Evolutionary conservation across 2,888 invertebrate genomes (phyloP).

Genomic region (Limnephilus marmoratus): DNA sequence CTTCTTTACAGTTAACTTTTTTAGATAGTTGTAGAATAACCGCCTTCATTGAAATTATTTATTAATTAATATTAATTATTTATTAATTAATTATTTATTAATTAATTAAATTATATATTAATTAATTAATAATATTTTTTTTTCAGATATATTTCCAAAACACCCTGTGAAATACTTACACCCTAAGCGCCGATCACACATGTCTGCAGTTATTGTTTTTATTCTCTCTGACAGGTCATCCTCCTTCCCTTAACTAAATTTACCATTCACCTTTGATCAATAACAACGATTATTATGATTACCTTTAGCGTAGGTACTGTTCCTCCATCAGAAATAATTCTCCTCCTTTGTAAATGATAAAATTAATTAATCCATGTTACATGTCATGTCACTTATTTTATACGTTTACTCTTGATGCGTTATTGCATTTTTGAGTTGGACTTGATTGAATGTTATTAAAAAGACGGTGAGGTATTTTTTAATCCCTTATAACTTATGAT

Average conservation of each 20-base stretch:
- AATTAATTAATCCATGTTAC: constrained; percentile 10
- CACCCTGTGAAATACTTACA: constrained; percentile 26
- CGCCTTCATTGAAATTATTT: too few species aligned
- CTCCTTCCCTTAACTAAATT: neutral
- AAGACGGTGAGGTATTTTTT: neutral
- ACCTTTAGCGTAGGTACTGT: neutral
- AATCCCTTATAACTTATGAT: neutral
- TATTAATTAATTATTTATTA: too few species aligned
- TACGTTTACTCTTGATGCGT: neutral
- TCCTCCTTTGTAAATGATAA: neutral
- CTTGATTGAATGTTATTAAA: neutral
- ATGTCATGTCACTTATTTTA: neutral
- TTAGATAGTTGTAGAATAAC: too few species aligned
- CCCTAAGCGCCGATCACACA: constrained; percentile 36
- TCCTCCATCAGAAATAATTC: neutral
- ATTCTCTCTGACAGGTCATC: constrained; percentile 57
- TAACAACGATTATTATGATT: constrained; percentile 16
- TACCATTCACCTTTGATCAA: constrained; percentile 34
- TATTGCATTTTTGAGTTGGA: neutral
- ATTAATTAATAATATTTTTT: too few species aligned
- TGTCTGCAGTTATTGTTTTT: constrained; percentile 55
- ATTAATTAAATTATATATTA: too few species aligned
- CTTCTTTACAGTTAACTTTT: too few species aligned
- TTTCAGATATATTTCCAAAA: neutral
- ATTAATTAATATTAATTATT: too few species aligned